phyloP scores from a whole-genome alignment of 2,888 invertebrate genomes.

The Chouioia cunea region DNA sequence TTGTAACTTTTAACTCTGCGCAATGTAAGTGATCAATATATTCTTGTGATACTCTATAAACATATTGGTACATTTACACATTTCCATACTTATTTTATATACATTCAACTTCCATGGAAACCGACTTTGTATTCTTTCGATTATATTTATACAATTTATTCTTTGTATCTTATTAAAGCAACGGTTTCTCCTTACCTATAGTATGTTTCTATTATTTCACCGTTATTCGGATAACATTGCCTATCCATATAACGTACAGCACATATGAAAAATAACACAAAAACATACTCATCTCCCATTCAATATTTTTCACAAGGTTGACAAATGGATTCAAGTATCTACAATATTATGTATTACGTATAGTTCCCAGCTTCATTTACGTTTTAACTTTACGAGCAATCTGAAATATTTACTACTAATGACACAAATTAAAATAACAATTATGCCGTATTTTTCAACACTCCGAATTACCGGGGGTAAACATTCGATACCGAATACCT shows the following conservation, averaged over 20 bases:
- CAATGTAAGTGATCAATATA: conserved; percentile 27
- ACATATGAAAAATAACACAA: conserved; percentile 40
- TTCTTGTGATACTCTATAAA: conserved; percentile 37
- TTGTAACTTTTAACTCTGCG: conserved; percentile 32
- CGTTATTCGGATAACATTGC: conserved; percentile 61
- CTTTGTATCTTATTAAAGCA: conserved; percentile 38
- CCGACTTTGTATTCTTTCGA: conserved; percentile 22
- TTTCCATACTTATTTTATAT: conserved; percentile 38
- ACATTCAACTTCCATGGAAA: conserved; percentile 30
- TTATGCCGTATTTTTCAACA: no score
- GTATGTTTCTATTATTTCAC: conserved; percentile 67
- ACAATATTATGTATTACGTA: neutral
- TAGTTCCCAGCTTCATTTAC: no score
- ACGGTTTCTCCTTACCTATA: conserved; percentile 59
- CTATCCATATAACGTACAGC: conserved; percentile 61
- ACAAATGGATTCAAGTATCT: neutral
- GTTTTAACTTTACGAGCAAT: no score
- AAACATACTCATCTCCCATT: neutral
- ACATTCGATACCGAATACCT: no score
- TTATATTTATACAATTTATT: conserved; percentile 18
- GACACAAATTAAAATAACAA: no score
- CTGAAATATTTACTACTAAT: no score
- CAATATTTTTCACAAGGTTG: neutral
- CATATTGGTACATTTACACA: conserved; percentile 44
- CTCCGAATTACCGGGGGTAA: no score